phyloP scores from a whole-genome alignment of 2,113 vertebrate genomes.

The Mola mola region DNA sequence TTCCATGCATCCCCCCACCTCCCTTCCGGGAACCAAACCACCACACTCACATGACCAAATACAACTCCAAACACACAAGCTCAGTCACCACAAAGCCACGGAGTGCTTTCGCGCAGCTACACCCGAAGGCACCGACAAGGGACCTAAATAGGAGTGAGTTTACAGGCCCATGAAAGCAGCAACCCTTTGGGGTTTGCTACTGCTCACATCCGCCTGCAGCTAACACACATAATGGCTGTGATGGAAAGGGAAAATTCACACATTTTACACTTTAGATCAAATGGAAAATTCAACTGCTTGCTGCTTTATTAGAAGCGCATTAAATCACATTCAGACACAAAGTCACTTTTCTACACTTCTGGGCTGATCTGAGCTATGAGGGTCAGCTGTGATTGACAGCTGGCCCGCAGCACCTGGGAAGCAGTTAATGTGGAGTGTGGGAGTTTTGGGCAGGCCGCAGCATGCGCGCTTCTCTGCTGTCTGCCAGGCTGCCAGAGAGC shows the following conservation, averaged over 20 bases:
- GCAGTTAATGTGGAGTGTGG: slow-evolving; percentile 50
- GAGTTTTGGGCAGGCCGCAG: slow-evolving; percentile 61
- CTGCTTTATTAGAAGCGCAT: neutral
- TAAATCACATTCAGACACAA: neutral
- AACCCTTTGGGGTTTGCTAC: slow-evolving; percentile 48
- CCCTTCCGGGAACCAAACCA: slow-evolving; percentile 64
- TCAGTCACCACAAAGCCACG: slow-evolving; percentile 55
- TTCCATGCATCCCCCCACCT: slow-evolving; percentile 57
- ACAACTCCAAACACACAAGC: slow-evolving; percentile 21
- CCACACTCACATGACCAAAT: slow-evolving; percentile 48
- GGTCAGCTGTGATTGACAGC: slow-evolving; percentile 49
- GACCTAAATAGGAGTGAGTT: slow-evolving; percentile 50
- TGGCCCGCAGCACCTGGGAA: slow-evolving; percentile 52
- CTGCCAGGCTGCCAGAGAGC: slow-evolving; percentile 27
- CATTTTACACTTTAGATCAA: slow-evolving; percentile 45
- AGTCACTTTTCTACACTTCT: no score
- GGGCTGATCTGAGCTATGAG: no score
- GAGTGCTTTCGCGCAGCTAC: slow-evolving; percentile 50
- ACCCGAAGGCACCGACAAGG: slow-evolving; percentile 34
- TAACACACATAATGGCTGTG: neutral
- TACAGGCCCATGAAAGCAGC: slow-evolving; percentile 63
- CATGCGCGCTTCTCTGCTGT: slow-evolving; percentile 53
- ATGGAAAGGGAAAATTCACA: slow-evolving; percentile 32
- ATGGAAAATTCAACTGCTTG: slow-evolving; percentile 45
- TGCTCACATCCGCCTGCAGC: slow-evolving; percentile 51